Percentiles rank a stretch among this genome's conserved stretches.
Conservation (phyloP, 2,888 invertebrate species). For the Xanthostigma xanthostigma region DNA sequence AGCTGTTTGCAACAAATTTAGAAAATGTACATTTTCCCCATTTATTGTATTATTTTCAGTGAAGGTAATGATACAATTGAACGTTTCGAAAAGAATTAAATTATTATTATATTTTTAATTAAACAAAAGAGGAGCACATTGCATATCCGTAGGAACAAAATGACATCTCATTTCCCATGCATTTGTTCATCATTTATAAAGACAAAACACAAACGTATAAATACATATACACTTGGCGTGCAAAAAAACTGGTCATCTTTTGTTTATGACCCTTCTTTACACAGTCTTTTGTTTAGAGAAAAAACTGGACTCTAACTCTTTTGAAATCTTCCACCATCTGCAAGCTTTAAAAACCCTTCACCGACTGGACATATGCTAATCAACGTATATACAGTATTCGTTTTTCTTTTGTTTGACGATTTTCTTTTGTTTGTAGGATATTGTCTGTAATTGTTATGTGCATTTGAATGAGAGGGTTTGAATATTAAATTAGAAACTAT, state of each 20-base stretch:
- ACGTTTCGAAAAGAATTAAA: too few species aligned
- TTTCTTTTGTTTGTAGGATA: background rate
- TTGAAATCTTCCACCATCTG: background rate
- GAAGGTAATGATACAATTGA: too few species aligned
- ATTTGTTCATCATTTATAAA: too few species aligned
- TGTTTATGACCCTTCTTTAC: constrained; percentile 16
- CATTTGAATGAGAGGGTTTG: background rate
- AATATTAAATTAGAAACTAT: background rate
- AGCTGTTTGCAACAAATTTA: too few species aligned
- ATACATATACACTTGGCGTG: constrained; percentile 8
- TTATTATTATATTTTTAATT: too few species aligned
- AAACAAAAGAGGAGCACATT: too few species aligned
- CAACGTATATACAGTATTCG: background rate
- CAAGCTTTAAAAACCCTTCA: background rate
- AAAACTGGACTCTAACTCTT: constrained; percentile 1
- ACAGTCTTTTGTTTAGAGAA: constrained; percentile 1
- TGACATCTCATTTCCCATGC: too few species aligned
- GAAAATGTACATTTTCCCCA: too few species aligned
- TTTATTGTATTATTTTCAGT: too few species aligned
- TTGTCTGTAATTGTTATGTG: background rate
- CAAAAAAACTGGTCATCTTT: constrained; percentile 23
- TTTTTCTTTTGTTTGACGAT: background rate
- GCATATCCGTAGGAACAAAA: too few species aligned
- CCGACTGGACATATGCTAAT: background rate
- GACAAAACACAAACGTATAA: background rate